These are phyloP conservation scores for Pomacea canaliculata DNA, from an alignment of 2,888 invertebrate genomes.

Conservation along the genomic window DNA sequence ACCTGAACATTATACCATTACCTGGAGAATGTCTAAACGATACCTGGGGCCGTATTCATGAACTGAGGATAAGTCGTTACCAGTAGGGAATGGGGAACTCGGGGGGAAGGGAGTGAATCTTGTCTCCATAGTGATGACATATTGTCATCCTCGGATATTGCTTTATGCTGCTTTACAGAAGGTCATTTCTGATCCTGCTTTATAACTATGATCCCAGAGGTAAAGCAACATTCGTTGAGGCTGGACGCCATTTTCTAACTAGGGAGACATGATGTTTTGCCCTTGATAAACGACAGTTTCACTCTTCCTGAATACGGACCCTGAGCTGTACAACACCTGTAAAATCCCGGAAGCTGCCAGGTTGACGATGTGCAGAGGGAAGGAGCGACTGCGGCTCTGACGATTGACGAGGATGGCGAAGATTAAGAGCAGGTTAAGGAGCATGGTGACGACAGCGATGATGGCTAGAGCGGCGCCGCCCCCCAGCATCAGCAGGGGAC, in stretches of 20 bases:
- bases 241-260: too few relatives aligned
- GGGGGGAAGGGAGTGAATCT: too few relatives aligned
- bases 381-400: constrained; percentile 9
- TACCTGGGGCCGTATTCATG: too few relatives aligned
- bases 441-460: constrained; percentile 12
- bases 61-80: not conserved
- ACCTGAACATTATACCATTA: too few relatives aligned
- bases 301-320: not conserved
- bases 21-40: too few relatives aligned
- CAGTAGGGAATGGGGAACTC: not conserved
- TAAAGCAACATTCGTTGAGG: too few relatives aligned
- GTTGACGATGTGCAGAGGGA: constrained; percentile 26
- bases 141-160: too few relatives aligned
- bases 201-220: too few relatives aligned
- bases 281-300: not conserved
- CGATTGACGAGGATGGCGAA: constrained; percentile 7
- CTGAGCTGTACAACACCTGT: not conserved
- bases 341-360: constrained; percentile 7
- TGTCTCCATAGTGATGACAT: too few relatives aligned
- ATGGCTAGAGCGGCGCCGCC: not conserved
- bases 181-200: too few relatives aligned
- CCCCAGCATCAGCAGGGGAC: not conserved
- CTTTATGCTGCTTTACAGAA: too few relatives aligned
- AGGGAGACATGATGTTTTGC: not conserved
- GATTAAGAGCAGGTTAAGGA: constrained; percentile 13